A percentile compares a stretch with the other conserved stretches of the same genome.
phyloP scores from a whole-genome alignment of 2,113 vertebrate genomes.

The Nothocercus julius region DNA sequence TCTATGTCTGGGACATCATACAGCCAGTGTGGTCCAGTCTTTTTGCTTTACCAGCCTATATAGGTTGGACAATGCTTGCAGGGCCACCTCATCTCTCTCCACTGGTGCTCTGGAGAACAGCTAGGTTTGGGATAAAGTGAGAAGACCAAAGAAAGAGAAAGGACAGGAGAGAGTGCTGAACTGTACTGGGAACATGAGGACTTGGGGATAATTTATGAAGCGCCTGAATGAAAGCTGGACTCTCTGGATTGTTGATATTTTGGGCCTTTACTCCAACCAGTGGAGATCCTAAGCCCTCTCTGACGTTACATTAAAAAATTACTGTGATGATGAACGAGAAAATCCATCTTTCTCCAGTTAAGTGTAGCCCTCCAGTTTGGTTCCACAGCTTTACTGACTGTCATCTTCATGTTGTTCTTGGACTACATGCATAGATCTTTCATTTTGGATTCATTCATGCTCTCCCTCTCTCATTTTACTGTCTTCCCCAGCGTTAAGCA shows the following conservation, averaged over 20 bases:
- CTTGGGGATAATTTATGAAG: neutral
- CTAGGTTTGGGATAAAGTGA: neutral
- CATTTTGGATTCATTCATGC: neutral
- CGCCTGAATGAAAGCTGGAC: neutral
- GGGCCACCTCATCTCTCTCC: neutral
- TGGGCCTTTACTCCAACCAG: neutral
- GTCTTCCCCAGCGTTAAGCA: neutral
- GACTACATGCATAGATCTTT: neutral
- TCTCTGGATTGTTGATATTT: neutral
- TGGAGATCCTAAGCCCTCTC: neutral
- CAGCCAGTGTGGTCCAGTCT: neutral
- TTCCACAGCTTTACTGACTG: neutral
- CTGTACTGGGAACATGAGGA: neutral
- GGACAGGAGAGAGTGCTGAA: neutral
- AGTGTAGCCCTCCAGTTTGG: neutral
- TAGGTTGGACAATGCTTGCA: neutral
- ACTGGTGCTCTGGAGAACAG: neutral
- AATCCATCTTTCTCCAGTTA: neutral
- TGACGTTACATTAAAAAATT: neutral
- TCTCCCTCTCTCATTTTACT: neutral
- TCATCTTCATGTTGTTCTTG: neutral
- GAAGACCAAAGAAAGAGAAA: neutral
- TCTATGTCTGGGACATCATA: neutral
- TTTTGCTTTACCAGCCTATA: neutral
- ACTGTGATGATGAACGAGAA: neutral